Conservation (phyloP, 2,113 vertebrate species). For the Camelus bactrianus region DNA sequence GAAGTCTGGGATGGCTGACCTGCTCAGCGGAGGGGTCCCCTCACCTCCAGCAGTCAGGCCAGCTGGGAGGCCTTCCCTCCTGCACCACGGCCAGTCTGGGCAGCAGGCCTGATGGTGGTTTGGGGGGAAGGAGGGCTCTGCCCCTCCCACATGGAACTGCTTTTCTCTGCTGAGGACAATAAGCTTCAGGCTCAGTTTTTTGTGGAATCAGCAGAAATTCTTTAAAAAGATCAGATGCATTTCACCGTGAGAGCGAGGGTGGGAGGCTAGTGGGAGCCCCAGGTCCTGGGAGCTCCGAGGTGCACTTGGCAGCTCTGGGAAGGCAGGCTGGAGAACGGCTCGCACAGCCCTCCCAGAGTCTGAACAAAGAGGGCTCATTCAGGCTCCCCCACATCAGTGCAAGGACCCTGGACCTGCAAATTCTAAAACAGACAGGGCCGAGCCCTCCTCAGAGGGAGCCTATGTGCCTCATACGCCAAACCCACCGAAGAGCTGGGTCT, state of each 20-base stretch:
- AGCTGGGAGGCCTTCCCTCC: not conserved
- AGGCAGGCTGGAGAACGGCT: not conserved
- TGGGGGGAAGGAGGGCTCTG: not conserved
- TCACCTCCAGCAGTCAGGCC: not conserved
- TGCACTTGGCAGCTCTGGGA: not conserved
- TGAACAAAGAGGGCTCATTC: not conserved
- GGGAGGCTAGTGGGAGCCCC: conserved; percentile 4
- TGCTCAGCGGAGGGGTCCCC: not conserved
- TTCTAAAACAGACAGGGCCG: not conserved
- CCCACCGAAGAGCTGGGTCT: not conserved
- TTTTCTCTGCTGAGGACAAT: conserved; percentile 57
- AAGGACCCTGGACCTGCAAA: not conserved
- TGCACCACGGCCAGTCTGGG: not conserved
- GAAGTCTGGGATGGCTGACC: not conserved
- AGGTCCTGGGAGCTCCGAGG: not conserved
- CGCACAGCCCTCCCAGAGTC: not conserved
- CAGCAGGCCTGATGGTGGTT: no score
- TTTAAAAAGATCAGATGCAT: not conserved
- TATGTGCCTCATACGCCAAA: not conserved
- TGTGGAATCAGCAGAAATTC: conserved; percentile 56
- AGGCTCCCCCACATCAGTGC: not conserved
- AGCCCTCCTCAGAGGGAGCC: not conserved
- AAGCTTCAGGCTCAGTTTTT: conserved; percentile 45
- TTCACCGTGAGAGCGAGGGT: conserved; percentile 38
- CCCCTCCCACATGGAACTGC: conserved; percentile 8